A percentile compares a stretch with the other conserved stretches of the same genome.
Conservation (phyloP, 2,888 invertebrate genomes). For the Helleia helle region DNA sequence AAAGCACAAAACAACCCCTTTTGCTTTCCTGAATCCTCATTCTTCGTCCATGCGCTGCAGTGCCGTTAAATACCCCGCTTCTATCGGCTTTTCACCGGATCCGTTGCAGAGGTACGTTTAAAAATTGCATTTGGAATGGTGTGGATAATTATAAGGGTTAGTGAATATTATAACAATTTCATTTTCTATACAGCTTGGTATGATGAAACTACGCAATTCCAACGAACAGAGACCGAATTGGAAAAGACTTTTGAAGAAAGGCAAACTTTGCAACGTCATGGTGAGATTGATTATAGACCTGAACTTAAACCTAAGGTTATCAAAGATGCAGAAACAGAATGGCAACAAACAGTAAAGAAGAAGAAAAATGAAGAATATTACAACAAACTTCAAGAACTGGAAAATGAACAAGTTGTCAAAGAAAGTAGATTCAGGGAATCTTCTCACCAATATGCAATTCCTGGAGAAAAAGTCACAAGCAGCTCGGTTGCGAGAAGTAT, state of each 20-base stretch:
- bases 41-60: slow-evolving; percentile 40
- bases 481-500: slow-evolving; percentile 87
- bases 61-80: slow-evolving; percentile 62
- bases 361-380: slow-evolving; percentile 91
- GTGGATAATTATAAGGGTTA: not conserved
- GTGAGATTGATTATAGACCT: slow-evolving; percentile 76
- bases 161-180: not conserved
- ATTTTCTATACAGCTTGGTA: slow-evolving; percentile 83
- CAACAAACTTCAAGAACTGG: slow-evolving; percentile 85
- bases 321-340: slow-evolving; percentile 85
- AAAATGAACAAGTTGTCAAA: slow-evolving; percentile 88
- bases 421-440: slow-evolving; percentile 85
- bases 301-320: slow-evolving; percentile 78
- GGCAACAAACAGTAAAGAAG: slow-evolving; percentile 87
- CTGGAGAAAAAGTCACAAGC: slow-evolving; percentile 85
- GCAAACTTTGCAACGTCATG: slow-evolving; percentile 79
- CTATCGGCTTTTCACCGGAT: slow-evolving; percentile 62
- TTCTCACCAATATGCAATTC: slow-evolving; percentile 87
- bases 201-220: slow-evolving; percentile 90
- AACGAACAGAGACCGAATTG: slow-evolving; percentile 88
- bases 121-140: slow-evolving; percentile 16
- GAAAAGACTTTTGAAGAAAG: slow-evolving; percentile 92
- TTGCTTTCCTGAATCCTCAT: slow-evolving; percentile 35
- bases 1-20: slow-evolving; percentile 40
- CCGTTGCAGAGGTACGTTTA: slow-evolving; percentile 55